phyloP scores from a whole-genome alignment of 2,113 vertebrate genomes.

The Potamarius usumacintae region DNA sequence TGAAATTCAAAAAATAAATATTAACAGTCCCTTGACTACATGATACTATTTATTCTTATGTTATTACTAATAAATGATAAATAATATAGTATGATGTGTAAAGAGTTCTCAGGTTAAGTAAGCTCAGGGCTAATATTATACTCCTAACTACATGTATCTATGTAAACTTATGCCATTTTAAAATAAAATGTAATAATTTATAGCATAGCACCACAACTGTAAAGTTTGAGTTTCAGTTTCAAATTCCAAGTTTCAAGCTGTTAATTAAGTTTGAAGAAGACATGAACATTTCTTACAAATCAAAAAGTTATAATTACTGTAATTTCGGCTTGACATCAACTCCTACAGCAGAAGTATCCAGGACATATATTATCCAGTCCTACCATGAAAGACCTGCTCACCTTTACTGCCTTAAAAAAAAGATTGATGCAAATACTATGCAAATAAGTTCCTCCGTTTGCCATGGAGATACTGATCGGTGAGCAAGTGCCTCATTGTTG shows the following conservation, averaged over 20 bases:
- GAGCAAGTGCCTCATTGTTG: slow-evolving; percentile 91
- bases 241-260: background rate
- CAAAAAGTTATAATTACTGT: background rate
- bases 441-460: slow-evolving; percentile 80
- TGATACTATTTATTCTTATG: background rate
- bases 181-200: background rate
- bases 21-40: background rate
- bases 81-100: background rate
- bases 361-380: slow-evolving; percentile 64
- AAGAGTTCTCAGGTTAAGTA: background rate
- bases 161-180: background rate
- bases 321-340: background rate
- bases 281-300: background rate
- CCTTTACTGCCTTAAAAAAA: slow-evolving; percentile 26
- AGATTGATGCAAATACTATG: slow-evolving; percentile 67
- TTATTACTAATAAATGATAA: background rate
- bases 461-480: slow-evolving; percentile 80
- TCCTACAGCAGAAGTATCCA: slow-evolving; percentile 50
- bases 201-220: background rate
- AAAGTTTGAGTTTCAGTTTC: background rate
- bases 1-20: background rate
- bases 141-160: background rate
- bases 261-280: background rate
- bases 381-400: slow-evolving; percentile 58
- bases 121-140: background rate